phyloP scores from a whole-genome alignment of 2,888 invertebrate species.

The Eupithecia centaureata region DNA sequence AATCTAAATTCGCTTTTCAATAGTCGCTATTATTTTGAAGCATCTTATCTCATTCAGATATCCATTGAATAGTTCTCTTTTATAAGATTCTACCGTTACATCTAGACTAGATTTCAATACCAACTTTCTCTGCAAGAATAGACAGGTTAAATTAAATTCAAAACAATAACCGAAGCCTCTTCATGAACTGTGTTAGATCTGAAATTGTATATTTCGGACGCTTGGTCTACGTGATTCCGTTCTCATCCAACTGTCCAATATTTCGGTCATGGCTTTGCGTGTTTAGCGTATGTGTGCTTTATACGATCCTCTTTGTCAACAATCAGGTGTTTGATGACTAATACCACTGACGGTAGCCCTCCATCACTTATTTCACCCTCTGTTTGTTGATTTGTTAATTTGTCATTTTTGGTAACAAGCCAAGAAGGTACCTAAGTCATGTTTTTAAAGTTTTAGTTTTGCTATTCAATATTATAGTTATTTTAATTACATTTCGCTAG shows the following conservation, averaged over 20 bases:
- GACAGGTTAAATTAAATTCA: not conserved
- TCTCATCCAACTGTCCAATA: not conserved
- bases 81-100: conserved; percentile 1
- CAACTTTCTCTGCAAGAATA: not conserved
- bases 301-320: not conserved
- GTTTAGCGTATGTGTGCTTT: not conserved
- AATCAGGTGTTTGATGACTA: conserved; percentile 10
- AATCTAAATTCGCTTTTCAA: conserved; percentile 1
- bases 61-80: not conserved
- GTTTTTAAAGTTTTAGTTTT: not conserved
- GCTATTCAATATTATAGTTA: not conserved
- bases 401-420: conserved; percentile 2
- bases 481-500: not conserved
- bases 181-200: not conserved
- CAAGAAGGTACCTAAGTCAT: not conserved
- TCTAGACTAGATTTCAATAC: not conserved
- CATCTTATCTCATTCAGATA: not conserved
- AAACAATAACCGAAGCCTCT: not conserved
- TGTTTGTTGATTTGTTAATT: not conserved
- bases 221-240: conserved; percentile 4
- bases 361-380: not conserved
- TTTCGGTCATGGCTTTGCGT: conserved; percentile 1
- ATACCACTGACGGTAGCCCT: not conserved
- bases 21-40: not conserved
- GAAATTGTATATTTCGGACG: conserved; percentile 1